Evolutionary conservation across 2,888 invertebrate species (phyloP), one percentile per base, ranked within the genome.

Genomic region (Dynastes hyllus): DNA sequence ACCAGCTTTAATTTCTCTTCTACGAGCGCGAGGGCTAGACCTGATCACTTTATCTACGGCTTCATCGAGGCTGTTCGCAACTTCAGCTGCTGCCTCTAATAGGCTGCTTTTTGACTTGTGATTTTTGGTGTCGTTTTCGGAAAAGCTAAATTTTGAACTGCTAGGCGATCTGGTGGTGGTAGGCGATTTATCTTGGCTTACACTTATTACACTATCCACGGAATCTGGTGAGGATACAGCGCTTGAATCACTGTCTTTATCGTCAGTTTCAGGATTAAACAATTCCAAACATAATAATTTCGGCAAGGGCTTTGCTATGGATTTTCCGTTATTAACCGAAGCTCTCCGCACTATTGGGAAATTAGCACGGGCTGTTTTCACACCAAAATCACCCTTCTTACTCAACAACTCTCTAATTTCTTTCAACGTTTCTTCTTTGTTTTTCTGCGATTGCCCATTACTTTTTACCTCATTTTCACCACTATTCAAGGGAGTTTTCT

Each of bases 241-340:
- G 85, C 95, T 96, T 0, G 96, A 96, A 87, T 97, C 97, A 85
- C 96, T 96, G 87, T 97, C 97, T 88, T 96, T 92, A 85, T 97
- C 97, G 86, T 97, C 97, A 5, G 95, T 96, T 86, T 96, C 97
- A 1, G 97, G 97, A 89, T 97, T 97, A 86, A 96, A 97, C 2
- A 97, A 90, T 86, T 97, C 97, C 78, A 96, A 88, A 0, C 95
- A 94, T 86, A 96, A 91, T 16, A 96, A 89, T 81, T 95, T 94
- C 0, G 96, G 95, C 78, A 95, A 90, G 65, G 93, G 92, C 84
- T 93, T 93, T 0, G 92, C 93, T 29, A 93, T 91, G 0, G 92
- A 90, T 81, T 92, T 92, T 83, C 90, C 90, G 81, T 87, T 87
- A 63, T 91, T 85, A 9, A 91, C 90, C 0, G 93, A 92, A 13